These are phyloP conservation scores for Sarcophilus harrisii DNA, from an alignment of 2,797 vertebrate genomes.

Conservation along the genomic window DNA sequence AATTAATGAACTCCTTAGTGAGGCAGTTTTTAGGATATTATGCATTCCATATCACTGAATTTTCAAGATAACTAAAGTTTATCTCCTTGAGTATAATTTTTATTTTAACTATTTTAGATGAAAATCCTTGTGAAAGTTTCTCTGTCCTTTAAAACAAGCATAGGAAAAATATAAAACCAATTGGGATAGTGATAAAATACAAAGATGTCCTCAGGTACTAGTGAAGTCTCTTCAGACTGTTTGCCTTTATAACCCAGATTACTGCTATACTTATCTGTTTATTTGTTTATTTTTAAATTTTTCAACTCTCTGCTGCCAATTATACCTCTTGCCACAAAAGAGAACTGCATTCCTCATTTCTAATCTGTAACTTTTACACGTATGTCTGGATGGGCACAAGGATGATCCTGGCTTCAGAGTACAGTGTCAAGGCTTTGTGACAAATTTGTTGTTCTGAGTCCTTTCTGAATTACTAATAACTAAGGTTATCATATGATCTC, in stretches of 20 bases:
- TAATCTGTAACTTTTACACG: background rate
- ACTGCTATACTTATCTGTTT: background rate
- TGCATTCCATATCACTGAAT: background rate
- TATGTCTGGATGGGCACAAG: background rate
- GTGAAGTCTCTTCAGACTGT: background rate
- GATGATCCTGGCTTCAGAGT: background rate
- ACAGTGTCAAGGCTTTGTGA: background rate
- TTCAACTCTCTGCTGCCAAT: background rate
- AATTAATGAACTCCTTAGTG: background rate
- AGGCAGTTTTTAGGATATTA: background rate
- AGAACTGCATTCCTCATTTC: background rate
- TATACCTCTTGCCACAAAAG: background rate
- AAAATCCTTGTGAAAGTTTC: constrained; percentile 48
- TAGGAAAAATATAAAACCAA: background rate
- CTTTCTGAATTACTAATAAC: background rate
- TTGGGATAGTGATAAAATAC: background rate
- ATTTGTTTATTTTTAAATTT: background rate
- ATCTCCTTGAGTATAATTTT: constrained; percentile 17
- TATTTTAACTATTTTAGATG: constrained; percentile 37
- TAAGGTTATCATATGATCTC: background rate
- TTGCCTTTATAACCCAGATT: background rate
- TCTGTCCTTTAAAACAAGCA: constrained; percentile 20
- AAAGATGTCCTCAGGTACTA: background rate
- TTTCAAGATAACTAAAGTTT: background rate
- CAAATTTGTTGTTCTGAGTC: background rate